Evolutionary conservation across 2,888 invertebrate genomes (phyloP).

Genomic region (Acronicta leporina): DNA sequence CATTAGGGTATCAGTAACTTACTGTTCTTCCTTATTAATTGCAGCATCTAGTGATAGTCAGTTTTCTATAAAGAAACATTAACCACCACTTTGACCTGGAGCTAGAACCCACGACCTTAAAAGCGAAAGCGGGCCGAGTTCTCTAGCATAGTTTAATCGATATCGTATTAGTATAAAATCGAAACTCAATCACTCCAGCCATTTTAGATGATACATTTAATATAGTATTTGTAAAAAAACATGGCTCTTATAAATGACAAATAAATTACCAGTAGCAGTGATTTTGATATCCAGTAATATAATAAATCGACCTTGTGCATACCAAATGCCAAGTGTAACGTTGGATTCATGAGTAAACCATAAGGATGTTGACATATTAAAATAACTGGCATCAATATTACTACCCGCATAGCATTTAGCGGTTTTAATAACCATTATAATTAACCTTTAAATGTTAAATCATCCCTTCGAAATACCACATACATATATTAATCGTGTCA

Average conservation of each 20-base stretch:
- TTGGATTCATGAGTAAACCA: background rate
- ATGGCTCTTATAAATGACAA: too few relatives aligned
- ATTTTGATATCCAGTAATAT: too few relatives aligned
- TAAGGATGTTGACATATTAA: slow-evolving; percentile 12
- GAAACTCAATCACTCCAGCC: too few relatives aligned
- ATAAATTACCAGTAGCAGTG: too few relatives aligned
- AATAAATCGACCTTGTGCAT: background rate
- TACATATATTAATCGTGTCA: slow-evolving; percentile 34
- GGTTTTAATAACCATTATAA: slow-evolving; percentile 53
- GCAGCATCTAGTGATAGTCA: too few relatives aligned
- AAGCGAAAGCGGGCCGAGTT: slow-evolving; percentile 18
- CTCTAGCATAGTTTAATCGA: slow-evolving; percentile 10
- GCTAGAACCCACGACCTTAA: slow-evolving; percentile 6
- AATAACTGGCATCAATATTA: slow-evolving; percentile 12
- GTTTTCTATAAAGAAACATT: too few relatives aligned
- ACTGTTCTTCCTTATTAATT: too few relatives aligned
- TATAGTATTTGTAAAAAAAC: too few relatives aligned
- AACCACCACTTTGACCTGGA: background rate
- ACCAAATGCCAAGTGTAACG: background rate
- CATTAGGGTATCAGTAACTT: too few relatives aligned
- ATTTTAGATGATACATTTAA: too few relatives aligned
- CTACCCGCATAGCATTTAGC: slow-evolving; percentile 55
- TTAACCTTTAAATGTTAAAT: slow-evolving; percentile 72
- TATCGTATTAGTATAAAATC: background rate
- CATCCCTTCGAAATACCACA: slow-evolving; percentile 53